phyloP scores from a whole-genome alignment of 2,113 vertebrate genomes.

The Microcebus ravelobensis region DNA sequence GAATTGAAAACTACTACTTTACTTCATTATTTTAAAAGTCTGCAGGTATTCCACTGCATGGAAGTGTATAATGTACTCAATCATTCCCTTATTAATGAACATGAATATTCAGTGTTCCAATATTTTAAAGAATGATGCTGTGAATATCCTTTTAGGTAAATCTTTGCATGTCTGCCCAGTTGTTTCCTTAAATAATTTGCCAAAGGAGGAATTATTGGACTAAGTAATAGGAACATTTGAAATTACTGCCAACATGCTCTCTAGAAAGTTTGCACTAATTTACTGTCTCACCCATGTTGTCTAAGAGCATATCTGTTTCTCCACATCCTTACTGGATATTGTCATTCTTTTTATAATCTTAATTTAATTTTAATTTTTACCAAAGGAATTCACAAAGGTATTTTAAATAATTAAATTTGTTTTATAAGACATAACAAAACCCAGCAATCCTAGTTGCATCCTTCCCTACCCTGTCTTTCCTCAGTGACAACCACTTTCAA shows the following conservation, averaged over 20 bases:
- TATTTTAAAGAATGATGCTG: constrained; percentile 28
- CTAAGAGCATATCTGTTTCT: background rate
- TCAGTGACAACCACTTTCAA: background rate
- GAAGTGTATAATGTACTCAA: background rate
- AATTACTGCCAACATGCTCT: background rate
- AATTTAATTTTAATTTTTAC: constrained; percentile 28
- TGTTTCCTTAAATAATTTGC: constrained; percentile 37
- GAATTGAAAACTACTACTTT: background rate
- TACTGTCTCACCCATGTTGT: background rate
- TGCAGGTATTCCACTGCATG: background rate
- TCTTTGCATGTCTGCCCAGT: background rate
- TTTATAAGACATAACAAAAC: background rate
- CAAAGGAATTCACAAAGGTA: background rate
- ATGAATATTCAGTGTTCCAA: background rate
- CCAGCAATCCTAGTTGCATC: no score
- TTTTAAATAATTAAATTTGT: background rate
- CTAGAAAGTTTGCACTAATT: background rate
- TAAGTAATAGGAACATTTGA: background rate
- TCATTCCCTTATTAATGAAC: background rate
- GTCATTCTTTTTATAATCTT: background rate
- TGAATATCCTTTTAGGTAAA: background rate
- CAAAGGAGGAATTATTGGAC: background rate
- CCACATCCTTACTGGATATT: background rate
- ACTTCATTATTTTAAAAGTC: background rate
- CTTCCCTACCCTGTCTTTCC: no score